A percentile compares a stretch with the other conserved stretches of the same genome.
Evolutionary conservation across 2,888 invertebrate species (phyloP).

Genomic region (Nomada fucata): DNA sequence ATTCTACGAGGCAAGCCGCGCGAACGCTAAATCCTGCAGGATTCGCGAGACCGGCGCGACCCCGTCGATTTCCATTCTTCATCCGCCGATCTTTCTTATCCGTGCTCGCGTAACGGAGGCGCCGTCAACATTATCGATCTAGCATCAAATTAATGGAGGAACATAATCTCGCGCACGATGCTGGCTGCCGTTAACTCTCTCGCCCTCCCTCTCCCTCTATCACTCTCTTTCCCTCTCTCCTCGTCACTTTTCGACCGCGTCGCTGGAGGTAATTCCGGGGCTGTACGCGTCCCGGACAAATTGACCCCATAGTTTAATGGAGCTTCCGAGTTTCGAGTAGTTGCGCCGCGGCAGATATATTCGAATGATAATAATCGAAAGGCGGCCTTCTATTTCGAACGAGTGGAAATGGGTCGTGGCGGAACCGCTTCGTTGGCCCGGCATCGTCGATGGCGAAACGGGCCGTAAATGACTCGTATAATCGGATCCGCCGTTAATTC

Average conservation of each 20-base stretch:
- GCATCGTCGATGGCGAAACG: constrained; percentile 53
- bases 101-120: background rate
- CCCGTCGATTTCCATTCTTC: background rate
- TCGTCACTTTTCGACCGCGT: constrained; percentile 47
- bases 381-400: constrained; percentile 41
- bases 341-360: constrained; percentile 62
- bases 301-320: constrained; percentile 73
- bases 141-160: constrained; percentile 65
- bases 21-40: background rate
- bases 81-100: background rate
- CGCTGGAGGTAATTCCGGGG: constrained; percentile 62
- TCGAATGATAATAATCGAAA: constrained; percentile 71
- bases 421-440: constrained; percentile 45
- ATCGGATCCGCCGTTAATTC: constrained; percentile 67
- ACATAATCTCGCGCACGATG: constrained; percentile 58
- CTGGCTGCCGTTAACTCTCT: constrained; percentile 10
- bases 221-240: background rate
- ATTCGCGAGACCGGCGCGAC: background rate
- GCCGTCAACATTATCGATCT: constrained; percentile 54
- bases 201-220: constrained; percentile 23
- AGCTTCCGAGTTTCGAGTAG: constrained; percentile 65
- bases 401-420: constrained; percentile 60
- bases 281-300: constrained; percentile 67
- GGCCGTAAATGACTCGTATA: constrained; percentile 68
- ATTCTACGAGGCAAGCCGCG: no score